Conservation (phyloP, 2,113 vertebrate genomes). For the Speoplatyrhinus poulsoni region DNA sequence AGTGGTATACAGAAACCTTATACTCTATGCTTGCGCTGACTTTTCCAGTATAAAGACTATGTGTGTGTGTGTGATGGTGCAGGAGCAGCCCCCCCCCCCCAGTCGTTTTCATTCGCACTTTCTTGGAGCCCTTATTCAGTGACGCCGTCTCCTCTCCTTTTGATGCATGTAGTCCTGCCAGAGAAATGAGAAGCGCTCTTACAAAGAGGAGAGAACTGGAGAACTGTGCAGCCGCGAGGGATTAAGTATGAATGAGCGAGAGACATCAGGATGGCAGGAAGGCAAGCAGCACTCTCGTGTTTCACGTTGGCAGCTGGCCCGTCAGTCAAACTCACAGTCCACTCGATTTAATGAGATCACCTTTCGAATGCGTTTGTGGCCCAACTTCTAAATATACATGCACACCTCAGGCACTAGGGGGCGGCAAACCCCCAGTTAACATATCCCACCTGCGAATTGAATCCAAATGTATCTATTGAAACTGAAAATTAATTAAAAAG, state of each 20-base stretch:
- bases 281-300: background rate
- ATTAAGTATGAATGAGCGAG: slow-evolving; percentile 22
- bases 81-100: slow-evolving; percentile 26
- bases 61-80: slow-evolving; percentile 24
- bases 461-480: too few species aligned
- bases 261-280: background rate
- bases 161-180: background rate
- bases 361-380: too few species aligned
- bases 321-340: background rate
- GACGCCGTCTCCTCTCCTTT: background rate
- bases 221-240: background rate
- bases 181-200: slow-evolving; percentile 14
- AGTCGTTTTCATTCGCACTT: background rate
- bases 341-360: too few species aligned
- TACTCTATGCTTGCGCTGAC: background rate
- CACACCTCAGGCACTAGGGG: too few species aligned
- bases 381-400: too few species aligned
- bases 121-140: background rate
- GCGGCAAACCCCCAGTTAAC: too few species aligned
- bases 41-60: background rate
- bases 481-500: too few species aligned
- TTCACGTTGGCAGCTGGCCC: slow-evolving; percentile 3
- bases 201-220: slow-evolving; percentile 8
- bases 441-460: too few species aligned
- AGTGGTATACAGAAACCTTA: background rate